Conservation (phyloP, 2,888 invertebrate genomes). For the Podabrus alpinus region DNA sequence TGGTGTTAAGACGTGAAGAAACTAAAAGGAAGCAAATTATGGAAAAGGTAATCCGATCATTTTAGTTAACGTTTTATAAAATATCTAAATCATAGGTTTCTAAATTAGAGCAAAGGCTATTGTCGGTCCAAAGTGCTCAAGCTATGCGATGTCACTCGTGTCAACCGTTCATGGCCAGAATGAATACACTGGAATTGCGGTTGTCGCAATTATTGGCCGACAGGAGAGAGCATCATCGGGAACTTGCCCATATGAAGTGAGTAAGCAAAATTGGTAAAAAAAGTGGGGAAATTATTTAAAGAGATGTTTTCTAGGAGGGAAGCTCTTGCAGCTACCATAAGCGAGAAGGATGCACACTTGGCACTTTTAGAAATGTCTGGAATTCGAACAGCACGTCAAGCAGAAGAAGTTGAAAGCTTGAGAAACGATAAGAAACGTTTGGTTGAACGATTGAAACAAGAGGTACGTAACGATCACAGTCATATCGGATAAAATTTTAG, state of each 20-base stretch:
- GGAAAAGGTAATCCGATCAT: slow-evolving; percentile 61
- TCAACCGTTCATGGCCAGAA: slow-evolving; percentile 64
- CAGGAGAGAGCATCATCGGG: slow-evolving; percentile 71
- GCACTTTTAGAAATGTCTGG: slow-evolving; percentile 80
- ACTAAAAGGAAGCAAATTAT: slow-evolving; percentile 65
- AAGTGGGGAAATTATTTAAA: slow-evolving; percentile 6
- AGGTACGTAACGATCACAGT: slow-evolving; percentile 57
- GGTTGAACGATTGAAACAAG: slow-evolving; percentile 71
- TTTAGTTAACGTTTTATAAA: not conserved
- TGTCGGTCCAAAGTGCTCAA: slow-evolving; percentile 71
- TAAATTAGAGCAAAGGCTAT: slow-evolving; percentile 71
- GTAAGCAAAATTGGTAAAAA: slow-evolving; percentile 57
- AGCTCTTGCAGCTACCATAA: slow-evolving; percentile 79
- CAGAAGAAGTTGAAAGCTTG: slow-evolving; percentile 69
- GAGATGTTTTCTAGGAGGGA: slow-evolving; percentile 68
- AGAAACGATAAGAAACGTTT: slow-evolving; percentile 72
- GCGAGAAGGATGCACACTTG: slow-evolving; percentile 87
- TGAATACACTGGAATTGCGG: slow-evolving; percentile 67
- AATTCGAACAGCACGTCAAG: slow-evolving; percentile 66
- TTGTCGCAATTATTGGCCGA: slow-evolving; percentile 65
- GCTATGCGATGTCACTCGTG: slow-evolving; percentile 72
- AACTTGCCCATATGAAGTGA: slow-evolving; percentile 81
- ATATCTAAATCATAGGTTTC: slow-evolving; percentile 60
- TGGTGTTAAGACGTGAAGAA: slow-evolving; percentile 68
- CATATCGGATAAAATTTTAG: not conserved